Evolutionary conservation across 2,888 invertebrate genomes (phyloP).

Genomic region (Parnassius mnemosyne): DNA sequence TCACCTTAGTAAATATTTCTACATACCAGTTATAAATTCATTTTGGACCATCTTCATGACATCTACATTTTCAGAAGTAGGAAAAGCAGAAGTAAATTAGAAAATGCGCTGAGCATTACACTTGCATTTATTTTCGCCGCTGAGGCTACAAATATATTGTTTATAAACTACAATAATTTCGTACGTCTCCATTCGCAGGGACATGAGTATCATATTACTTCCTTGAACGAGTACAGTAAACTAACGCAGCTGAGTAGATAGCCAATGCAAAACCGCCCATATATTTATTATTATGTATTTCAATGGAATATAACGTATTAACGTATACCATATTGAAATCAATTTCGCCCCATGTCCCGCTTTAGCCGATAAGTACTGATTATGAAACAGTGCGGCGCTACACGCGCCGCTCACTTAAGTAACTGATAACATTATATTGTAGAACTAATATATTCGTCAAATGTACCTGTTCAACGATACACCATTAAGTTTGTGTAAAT

Average conservation of each 20-base stretch:
- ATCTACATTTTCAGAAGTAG: too few species aligned
- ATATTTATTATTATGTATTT: background rate
- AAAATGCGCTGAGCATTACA: too few species aligned
- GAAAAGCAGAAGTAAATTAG: too few species aligned
- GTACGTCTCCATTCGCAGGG: too few species aligned
- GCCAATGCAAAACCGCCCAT: constrained; percentile 22
- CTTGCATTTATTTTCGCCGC: too few species aligned
- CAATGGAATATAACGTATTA: background rate
- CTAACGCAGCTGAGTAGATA: constrained; percentile 6
- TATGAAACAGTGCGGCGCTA: background rate
- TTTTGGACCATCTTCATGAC: too few species aligned
- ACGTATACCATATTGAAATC: background rate
- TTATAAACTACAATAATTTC: too few species aligned
- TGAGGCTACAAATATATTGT: too few species aligned
- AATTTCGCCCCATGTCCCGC: background rate
- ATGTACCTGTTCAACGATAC: constrained; percentile 45
- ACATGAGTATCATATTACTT: too few species aligned
- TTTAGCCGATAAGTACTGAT: background rate
- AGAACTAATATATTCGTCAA: constrained; percentile 39
- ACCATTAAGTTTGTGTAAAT: constrained; percentile 34
- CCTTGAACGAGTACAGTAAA: too few species aligned
- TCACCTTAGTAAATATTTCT: too few species aligned
- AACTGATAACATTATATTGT: constrained; percentile 21
- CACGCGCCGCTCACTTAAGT: background rate
- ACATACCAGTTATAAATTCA: too few species aligned